A percentile compares a stretch with the other conserved stretches of the same genome.
Evolutionary conservation across 2,113 vertebrate genomes (phyloP).

Genomic region (Daphoenositta chrysoptera): DNA sequence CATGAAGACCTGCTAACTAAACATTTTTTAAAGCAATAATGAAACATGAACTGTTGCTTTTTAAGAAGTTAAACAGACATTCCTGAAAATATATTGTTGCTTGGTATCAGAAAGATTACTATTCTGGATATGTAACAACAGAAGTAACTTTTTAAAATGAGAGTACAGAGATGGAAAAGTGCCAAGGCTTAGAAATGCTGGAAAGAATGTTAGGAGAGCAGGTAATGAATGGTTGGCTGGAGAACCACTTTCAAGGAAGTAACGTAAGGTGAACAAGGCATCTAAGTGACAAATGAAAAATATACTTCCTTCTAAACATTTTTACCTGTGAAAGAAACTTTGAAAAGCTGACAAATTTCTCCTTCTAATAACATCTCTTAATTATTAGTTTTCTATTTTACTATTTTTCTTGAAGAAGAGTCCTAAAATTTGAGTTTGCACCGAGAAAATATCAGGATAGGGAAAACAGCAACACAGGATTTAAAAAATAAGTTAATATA

Average conservation of each 20-base stretch:
- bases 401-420: not conserved
- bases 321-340: not conserved
- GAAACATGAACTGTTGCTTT: not conserved
- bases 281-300: not conserved
- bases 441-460: not conserved
- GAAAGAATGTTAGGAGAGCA: not conserved
- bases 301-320: not conserved
- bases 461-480: not conserved
- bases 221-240: not conserved
- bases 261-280: not conserved
- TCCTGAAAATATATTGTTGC: not conserved
- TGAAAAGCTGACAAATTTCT: not conserved
- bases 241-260: not conserved
- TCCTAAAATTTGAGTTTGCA: not conserved
- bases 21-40: not conserved
- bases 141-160: not conserved
- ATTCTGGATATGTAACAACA: not conserved
- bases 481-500: not conserved
- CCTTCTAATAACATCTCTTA: not conserved
- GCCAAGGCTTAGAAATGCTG: not conserved
- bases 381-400: not conserved
- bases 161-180: not conserved
- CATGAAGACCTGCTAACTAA: not conserved
- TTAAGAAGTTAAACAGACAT: not conserved
- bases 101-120: not conserved